These are phyloP conservation scores for Leptodactylus fuscus DNA, from an alignment of 2,113 vertebrate genomes.

Conservation along the genomic window DNA sequence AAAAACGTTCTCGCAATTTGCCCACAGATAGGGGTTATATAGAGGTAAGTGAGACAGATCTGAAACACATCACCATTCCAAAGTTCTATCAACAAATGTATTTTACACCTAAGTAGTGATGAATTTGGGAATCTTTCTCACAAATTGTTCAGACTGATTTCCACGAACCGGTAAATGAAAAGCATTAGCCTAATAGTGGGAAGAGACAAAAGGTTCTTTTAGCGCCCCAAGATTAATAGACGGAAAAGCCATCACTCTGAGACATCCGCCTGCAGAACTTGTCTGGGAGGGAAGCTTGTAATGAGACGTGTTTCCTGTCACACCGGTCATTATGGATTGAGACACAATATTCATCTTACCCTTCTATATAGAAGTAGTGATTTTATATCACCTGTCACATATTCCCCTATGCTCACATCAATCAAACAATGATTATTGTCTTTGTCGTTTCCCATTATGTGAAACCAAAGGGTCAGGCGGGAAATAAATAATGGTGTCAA, in stretches of 20 bases:
- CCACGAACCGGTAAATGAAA: constrained; percentile 20
- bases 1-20: not conserved
- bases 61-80: not conserved
- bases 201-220: constrained; percentile 45
- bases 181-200: not conserved
- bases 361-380: not conserved
- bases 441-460: constrained; percentile 29
- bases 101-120: constrained; percentile 17
- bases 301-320: constrained; percentile 39
- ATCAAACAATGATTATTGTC: constrained; percentile 8
- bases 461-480: not conserved
- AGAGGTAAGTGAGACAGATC: not conserved
- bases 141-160: constrained; percentile 5
- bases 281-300: constrained; percentile 42
- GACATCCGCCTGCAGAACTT: constrained; percentile 42
- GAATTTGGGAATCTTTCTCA: not conserved
- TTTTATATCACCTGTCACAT: not conserved
- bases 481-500: not conserved
- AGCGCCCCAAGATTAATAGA: constrained; percentile 40
- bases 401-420: not conserved
- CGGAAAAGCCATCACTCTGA: constrained; percentile 22
- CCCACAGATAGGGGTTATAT: too few species aligned
- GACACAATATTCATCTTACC: constrained; percentile 12
- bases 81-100: not conserved
- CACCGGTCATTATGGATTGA: constrained; percentile 33